Base-by-base conservation (phyloP, 2,797 vertebrate genomes). In the Cheirogaleus major region DNA sequence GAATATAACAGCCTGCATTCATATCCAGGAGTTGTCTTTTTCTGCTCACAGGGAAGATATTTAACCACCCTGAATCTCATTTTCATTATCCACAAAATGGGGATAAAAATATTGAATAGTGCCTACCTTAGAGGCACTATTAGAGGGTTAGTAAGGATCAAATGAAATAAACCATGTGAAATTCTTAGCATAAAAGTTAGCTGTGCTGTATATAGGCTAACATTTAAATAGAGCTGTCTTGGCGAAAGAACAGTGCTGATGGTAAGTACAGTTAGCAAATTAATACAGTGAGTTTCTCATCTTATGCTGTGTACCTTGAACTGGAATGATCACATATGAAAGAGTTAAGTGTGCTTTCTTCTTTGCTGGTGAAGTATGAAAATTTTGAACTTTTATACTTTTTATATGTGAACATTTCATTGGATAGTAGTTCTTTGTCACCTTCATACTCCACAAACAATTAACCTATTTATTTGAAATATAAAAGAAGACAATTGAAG, bases 41-140 rank as follows among this genome's bases (percentile, higher is more conserved):
- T 63, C 13, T 78, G 70, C 41, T 67, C 43, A 9, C 55, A 23
- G 2, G 38, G 65, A 84, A 95, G 55, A 76, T 67, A 48, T 45
- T 75, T 69, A 93, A 90, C 32, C 57, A 2, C 13, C 48, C 23
- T 3, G 4, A 92, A 38, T 88, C 65, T 91, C 65, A 69, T 79
- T 95, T 95, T 80, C 14, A 61, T 90, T n/a, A 69, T 91, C 50
- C 69, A 14, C 75, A 59, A 95, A 94, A 69, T 95, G 48, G 23
- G 4, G 4, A 75, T 82, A 91, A 72, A 95, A 75, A 89, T 27
- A 59, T 59, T 59, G 23, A 59, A 27, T 55, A 43, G 4, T 65
- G 13, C n/a, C 38, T 85, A 35, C 27, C 25, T 87, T 97, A 38
- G 57, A 59, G 57, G 57, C 57, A 59, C 57, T 59, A 27, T 59